Conservation (phyloP, 2,888 invertebrate genomes). For the Formica aserva region DNA sequence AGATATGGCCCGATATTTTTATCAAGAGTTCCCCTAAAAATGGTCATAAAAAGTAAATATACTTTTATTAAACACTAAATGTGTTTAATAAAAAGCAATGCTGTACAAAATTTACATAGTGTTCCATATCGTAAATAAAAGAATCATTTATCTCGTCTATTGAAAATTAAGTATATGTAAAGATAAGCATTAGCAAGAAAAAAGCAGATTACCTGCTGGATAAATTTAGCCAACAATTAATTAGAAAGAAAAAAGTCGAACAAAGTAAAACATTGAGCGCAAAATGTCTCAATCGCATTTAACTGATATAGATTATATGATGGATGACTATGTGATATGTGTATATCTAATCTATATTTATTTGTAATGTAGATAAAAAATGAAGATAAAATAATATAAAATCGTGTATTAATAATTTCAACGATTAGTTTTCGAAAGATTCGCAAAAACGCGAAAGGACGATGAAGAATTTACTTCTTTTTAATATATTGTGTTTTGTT, state of each 20-base stretch:
- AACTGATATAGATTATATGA: not conserved
- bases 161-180: not conserved
- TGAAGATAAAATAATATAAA: conserved; percentile 5
- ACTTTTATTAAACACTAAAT: too few relatives aligned
- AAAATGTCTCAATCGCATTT: too few relatives aligned
- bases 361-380: not conserved
- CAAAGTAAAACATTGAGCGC: not conserved
- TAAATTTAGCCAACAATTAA: not conserved
- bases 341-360: conserved; percentile 3
- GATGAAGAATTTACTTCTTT: not conserved
- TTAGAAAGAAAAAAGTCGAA: not conserved
- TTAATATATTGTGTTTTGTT: conserved; percentile 8
- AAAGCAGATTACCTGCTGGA: not conserved
- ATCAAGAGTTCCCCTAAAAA: not conserved
- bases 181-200: not conserved
- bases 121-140: not conserved
- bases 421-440: not conserved
- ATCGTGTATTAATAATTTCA: not conserved
- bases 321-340: not conserved
- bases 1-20: not conserved
- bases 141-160: not conserved
- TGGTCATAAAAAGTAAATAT: not conserved
- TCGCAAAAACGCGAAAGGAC: not conserved
- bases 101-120: not conserved
- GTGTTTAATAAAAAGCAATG: not conserved